Conservation (phyloP, 2,888 invertebrate species). For the Leucophenga montana region DNA sequence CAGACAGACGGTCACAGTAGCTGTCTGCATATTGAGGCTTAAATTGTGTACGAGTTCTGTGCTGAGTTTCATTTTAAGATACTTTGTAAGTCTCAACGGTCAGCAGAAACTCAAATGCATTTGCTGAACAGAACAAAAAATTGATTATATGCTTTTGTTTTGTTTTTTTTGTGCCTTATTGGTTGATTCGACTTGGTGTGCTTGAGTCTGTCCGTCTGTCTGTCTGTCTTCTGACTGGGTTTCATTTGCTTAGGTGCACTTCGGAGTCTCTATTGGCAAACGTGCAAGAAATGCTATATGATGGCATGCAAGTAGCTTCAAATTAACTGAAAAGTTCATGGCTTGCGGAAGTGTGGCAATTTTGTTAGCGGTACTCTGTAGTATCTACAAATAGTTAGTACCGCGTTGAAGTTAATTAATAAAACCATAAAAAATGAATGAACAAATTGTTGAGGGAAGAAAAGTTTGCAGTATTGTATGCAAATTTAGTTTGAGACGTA, state of each 20-base stretch:
- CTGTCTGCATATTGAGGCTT: no score
- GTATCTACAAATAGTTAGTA: no score
- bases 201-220: no score
- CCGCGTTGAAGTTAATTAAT: no score
- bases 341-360: slow-evolving; percentile 21
- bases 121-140: slow-evolving; percentile 24
- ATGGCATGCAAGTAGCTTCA: background rate
- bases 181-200: no score
- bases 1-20: slow-evolving; percentile 4
- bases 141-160: slow-evolving; percentile 27
- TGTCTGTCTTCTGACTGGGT: background rate
- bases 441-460: no score
- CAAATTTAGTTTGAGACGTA: no score
- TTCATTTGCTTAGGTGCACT: background rate
- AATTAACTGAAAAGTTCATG: slow-evolving; percentile 17
- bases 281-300: background rate
- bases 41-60: no score
- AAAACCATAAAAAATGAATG: no score
- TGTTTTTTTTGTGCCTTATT: background rate
- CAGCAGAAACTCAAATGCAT: slow-evolving; percentile 23
- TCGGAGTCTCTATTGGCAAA: background rate
- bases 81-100: slow-evolving; percentile 17
- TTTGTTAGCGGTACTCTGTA: background rate
- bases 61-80: background rate
- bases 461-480: no score